Percentiles rank a stretch among this genome's conserved stretches.
Conservation (phyloP, 2,113 vertebrate genomes). For the Marcusenius ussheri region DNA sequence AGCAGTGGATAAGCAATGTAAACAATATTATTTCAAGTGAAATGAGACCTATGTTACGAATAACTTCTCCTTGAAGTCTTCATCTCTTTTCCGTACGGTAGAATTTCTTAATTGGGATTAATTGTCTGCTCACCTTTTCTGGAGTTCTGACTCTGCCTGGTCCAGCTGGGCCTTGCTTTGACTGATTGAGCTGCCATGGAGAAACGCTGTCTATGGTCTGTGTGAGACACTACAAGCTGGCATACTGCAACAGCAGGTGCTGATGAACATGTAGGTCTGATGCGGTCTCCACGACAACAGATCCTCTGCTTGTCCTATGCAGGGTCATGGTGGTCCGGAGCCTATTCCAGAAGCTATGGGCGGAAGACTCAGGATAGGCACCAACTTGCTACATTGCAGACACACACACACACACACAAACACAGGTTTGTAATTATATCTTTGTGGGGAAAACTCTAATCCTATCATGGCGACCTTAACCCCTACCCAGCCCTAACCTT, state of each 20-base stretch:
- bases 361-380: background rate
- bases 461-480: background rate
- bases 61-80: background rate
- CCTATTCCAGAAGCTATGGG: background rate
- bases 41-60: background rate
- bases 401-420: background rate
- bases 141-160: background rate
- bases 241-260: background rate
- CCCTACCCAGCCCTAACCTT: background rate
- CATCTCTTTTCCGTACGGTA: background rate
- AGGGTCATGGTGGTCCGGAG: background rate
- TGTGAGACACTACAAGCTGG: background rate
- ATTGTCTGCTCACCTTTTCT: background rate
- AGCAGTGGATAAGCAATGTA: background rate
- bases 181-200: background rate
- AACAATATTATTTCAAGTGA: background rate
- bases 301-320: background rate
- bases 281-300: background rate
- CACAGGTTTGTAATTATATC: background rate
- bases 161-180: background rate
- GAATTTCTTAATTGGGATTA: background rate
- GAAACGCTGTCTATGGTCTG: background rate
- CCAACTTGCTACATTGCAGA: background rate
- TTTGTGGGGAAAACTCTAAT: background rate
- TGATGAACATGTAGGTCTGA: background rate